Conservation (phyloP, 2,888 invertebrate genomes). For the Cerastoderma edule region DNA sequence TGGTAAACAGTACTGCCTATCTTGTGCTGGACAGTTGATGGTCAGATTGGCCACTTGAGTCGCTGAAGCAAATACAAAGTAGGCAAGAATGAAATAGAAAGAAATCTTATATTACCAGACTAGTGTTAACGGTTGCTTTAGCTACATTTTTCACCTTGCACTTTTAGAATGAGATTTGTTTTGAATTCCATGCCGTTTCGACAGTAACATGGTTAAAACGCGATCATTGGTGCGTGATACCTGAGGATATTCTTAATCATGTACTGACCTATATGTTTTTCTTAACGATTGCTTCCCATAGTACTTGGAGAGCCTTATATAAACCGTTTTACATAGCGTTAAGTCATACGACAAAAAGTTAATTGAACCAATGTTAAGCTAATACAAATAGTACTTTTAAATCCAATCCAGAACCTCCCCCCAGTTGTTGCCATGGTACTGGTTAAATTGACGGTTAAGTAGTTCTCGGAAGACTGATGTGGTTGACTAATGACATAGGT, state of each 20-base stretch:
- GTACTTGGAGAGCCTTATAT: background rate
- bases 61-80: background rate
- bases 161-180: background rate
- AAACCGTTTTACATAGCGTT: background rate
- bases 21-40: conserved; percentile 6
- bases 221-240: background rate
- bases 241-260: background rate
- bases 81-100: background rate
- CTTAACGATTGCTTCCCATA: background rate
- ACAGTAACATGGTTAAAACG: background rate
- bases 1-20: background rate
- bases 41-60: background rate
- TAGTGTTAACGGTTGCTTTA: background rate
- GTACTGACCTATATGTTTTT: background rate
- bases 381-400: background rate
- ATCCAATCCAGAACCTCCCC: conserved; percentile 13
- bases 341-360: background rate
- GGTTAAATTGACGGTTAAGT: background rate
- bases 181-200: background rate
- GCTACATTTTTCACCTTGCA: background rate
- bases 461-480: background rate
- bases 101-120: background rate
- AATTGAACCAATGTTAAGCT: no score
- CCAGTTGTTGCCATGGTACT: background rate
- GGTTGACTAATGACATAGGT: background rate